Percentiles rank a stretch among this genome's conserved stretches.
Conservation (phyloP, 2,888 invertebrate genomes). For the Orthosia gothica region DNA sequence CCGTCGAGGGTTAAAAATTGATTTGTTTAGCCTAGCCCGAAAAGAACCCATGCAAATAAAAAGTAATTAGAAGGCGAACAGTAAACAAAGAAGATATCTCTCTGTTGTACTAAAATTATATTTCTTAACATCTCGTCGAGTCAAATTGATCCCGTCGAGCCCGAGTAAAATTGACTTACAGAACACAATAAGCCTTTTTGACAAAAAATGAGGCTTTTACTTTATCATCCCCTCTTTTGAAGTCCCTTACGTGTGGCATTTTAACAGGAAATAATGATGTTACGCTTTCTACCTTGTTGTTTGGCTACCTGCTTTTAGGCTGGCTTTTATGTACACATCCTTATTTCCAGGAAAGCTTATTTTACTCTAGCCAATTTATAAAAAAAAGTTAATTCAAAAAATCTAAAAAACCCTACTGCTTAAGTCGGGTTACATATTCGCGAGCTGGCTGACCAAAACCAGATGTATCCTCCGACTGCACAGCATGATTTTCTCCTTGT, state of each 20-base stretch:
- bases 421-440: too few species aligned
- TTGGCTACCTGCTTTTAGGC: conserved; percentile 63
- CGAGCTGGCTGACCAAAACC: too few species aligned
- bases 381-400: too few species aligned
- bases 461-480: too few species aligned
- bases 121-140: conserved; percentile 15
- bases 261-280: conserved; percentile 83
- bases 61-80: neutral
- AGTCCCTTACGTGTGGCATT: conserved; percentile 76
- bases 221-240: conserved; percentile 79
- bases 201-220: conserved; percentile 78
- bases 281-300: conserved; percentile 65
- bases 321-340: conserved; percentile 52
- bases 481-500: too few species aligned
- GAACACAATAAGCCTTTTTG: conserved; percentile 74
- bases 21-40: too few species aligned
- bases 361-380: conserved; percentile 2
- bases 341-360: conserved; percentile 43
- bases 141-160: too few species aligned
- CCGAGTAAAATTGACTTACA: too few species aligned
- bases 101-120: conserved; percentile 9
- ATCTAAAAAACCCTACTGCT: too few species aligned
- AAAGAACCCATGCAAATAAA: too few species aligned
- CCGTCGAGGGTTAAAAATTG: too few species aligned
- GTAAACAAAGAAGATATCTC: neutral